Evolutionary conservation across 1,140 invertebrate genomes (phyloP).

Genomic region (Dolichoris vasculosae): DNA sequence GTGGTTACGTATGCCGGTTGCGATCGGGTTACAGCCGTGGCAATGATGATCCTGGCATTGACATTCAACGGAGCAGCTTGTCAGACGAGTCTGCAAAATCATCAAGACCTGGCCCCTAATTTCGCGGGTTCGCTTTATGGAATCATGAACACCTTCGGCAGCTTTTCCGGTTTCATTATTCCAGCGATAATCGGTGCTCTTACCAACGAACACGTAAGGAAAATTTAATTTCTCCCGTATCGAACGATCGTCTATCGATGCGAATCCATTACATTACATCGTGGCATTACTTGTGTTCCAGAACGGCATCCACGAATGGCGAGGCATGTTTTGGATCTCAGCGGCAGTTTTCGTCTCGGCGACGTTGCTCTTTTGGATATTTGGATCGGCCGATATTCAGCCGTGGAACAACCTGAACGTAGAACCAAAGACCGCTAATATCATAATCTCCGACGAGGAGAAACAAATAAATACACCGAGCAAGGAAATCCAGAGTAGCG

Average conservation of each 20-base stretch:
- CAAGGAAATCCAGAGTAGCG: constrained; percentile 52
- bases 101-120: constrained; percentile 88
- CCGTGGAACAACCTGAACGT: constrained; percentile 77
- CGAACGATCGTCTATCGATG: not conserved
- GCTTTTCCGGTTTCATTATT: constrained; percentile 83
- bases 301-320: constrained; percentile 86
- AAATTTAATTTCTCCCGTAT: not conserved
- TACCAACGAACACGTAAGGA: constrained; percentile 78
- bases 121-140: constrained; percentile 86
- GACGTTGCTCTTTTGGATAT: constrained; percentile 80
- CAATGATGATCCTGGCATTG: constrained; percentile 83
- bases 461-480: constrained; percentile 55
- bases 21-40: constrained; percentile 77
- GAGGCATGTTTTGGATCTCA: constrained; percentile 84
- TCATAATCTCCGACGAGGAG: constrained; percentile 60
- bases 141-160: constrained; percentile 83
- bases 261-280: constrained; percentile 36
- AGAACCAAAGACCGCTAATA: constrained; percentile 20
- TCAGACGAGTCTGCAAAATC: constrained; percentile 88
- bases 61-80: constrained; percentile 89
- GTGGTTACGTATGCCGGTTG: constrained; percentile 81
- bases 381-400: constrained; percentile 80
- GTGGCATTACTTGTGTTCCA: constrained; percentile 72
- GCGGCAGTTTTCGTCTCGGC: constrained; percentile 81
- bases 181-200: constrained; percentile 82